Percentiles rank a stretch among this genome's conserved stretches.
phyloP scores from a whole-genome alignment of 2,888 invertebrate species.

The Agelastica alni region DNA sequence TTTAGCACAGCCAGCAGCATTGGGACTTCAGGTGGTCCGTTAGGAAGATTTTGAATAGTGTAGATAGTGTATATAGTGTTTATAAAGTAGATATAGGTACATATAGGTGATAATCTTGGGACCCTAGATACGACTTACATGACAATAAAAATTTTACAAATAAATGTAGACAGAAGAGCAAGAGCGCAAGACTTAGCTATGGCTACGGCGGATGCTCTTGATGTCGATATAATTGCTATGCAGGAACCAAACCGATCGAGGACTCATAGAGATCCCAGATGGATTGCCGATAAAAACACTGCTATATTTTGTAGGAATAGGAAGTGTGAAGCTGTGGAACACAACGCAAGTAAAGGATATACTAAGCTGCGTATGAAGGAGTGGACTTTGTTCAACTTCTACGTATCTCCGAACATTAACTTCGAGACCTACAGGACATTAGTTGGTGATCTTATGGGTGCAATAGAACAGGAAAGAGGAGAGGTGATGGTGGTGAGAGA shows the following conservation, averaged over 20 bases:
- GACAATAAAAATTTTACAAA: not conserved
- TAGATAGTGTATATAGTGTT: not conserved
- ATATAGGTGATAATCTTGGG: not conserved
- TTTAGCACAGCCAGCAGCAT: not conserved
- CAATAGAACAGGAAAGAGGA: not conserved
- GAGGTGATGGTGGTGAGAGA: too few species aligned
- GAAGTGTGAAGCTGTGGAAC: not conserved
- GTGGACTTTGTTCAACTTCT: constrained; percentile 5
- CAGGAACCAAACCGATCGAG: constrained; percentile 8
- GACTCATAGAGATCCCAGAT: not conserved
- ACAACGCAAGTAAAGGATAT: not conserved
- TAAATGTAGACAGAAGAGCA: constrained; percentile 6
- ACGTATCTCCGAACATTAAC: constrained; percentile 11
- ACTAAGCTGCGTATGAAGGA: not conserved
- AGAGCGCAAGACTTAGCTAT: not conserved
- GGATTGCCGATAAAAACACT: constrained; percentile 9
- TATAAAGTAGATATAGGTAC: not conserved
- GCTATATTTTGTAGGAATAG: constrained; percentile 5
- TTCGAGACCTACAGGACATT: constrained; percentile 4
- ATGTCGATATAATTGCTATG: not conserved
- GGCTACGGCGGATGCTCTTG: not conserved
- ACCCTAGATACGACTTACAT: not conserved
- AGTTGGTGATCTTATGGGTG: not conserved
- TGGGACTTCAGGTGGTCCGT: not conserved
- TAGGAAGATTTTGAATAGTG: not conserved